Percentiles rank a stretch among this genome's conserved stretches.
These are phyloP conservation scores for Toxonevra muliebris DNA, from an alignment of 2,888 invertebrate genomes.

Conservation along the genomic window DNA sequence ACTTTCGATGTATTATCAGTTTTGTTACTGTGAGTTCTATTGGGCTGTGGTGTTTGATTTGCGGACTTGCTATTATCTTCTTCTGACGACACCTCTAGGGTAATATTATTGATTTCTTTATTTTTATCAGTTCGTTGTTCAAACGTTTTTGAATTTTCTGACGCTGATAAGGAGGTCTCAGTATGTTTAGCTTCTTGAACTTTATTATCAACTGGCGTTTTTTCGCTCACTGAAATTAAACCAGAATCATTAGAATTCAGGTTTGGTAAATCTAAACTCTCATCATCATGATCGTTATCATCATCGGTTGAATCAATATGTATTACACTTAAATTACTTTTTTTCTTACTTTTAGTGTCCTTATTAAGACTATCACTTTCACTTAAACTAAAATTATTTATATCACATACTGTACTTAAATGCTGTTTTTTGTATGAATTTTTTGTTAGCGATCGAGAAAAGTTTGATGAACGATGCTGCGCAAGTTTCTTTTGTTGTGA, in stretches of 20 bases:
- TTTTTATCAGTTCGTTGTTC: slow-evolving; percentile 1
- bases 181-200: not conserved
- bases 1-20: not conserved
- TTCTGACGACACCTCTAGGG: slow-evolving; percentile 18
- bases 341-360: slow-evolving; percentile 1
- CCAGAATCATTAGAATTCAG: not conserved
- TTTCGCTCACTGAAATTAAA: not conserved
- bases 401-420: slow-evolving; percentile 24
- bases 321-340: slow-evolving; percentile 10
- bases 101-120: slow-evolving; percentile 6
- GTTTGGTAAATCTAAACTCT: not conserved
- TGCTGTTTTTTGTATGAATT: slow-evolving; percentile 4
- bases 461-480: too few species aligned
- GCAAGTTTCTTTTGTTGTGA: too few species aligned
- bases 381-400: slow-evolving; percentile 23
- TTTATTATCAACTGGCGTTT: not conserved
- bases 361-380: slow-evolving; percentile 31
- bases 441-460: too few species aligned
- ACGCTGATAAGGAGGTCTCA: not conserved
- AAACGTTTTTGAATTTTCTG: not conserved
- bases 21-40: not conserved
- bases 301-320: slow-evolving; percentile 26
- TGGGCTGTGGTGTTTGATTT: not conserved
- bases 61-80: not conserved
- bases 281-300: slow-evolving; percentile 20